These are phyloP conservation scores for Lateolabrax maculatus DNA, from an alignment of 2,797 vertebrate genomes.

Conservation along the genomic window DNA sequence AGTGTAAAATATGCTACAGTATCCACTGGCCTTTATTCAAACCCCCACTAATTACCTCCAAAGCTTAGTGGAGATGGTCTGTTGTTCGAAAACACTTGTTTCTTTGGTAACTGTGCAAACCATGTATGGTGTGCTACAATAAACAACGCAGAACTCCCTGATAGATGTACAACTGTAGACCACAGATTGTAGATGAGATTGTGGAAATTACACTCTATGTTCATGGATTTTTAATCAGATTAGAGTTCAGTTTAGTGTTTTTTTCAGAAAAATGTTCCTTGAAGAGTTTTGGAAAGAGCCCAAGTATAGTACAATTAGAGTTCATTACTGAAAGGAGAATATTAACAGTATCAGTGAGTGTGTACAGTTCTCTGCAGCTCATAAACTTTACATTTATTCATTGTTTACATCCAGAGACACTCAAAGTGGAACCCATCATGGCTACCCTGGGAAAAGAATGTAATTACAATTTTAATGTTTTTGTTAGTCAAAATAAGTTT, in stretches of 20 bases:
- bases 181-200: constrained; percentile 57
- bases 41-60: constrained; percentile 69
- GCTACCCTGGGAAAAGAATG: constrained; percentile 8
- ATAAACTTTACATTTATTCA: constrained; percentile 3
- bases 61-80: constrained; percentile 50
- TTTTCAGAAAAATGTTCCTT: constrained; percentile 32
- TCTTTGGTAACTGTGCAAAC: constrained; percentile 68
- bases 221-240: constrained; percentile 51
- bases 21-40: constrained; percentile 64
- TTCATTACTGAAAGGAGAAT: constrained; percentile 46
- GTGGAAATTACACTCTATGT: constrained; percentile 46
- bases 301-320: constrained; percentile 47
- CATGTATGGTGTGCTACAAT: constrained; percentile 37
- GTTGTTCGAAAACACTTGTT: constrained; percentile 73
- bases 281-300: constrained; percentile 46
- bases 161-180: constrained; percentile 46
- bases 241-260: constrained; percentile 16
- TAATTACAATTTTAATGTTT: constrained; percentile 2
- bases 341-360: constrained; percentile 20
- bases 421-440: neutral
- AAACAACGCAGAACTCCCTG: constrained; percentile 28
- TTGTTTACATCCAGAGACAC: constrained; percentile 4
- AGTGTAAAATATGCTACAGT: constrained; percentile 49
- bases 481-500: neutral
- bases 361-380: constrained; percentile 18